Base-by-base conservation (phyloP, 2,113 vertebrate genomes). In the Microcebus jonahi region DNA sequence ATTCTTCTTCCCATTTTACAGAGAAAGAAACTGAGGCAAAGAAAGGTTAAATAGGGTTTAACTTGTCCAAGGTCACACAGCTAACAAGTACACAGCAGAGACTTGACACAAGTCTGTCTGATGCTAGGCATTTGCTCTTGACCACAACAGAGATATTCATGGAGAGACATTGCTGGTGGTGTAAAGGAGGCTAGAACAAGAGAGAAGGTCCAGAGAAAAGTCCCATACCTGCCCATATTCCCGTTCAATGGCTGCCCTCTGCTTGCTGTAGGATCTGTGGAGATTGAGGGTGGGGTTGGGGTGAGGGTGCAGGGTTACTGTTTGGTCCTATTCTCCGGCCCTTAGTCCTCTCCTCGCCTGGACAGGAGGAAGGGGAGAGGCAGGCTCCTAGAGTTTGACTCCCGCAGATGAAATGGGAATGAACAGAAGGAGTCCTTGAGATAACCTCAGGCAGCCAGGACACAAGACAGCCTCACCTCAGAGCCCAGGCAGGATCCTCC, bases 191-290 rank as follows among this genome's bases (percentile, higher is more conserved):
- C 53, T 42, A 83, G 50, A 82, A 93, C 53, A 84, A 85, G 84
- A 81, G 75, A 14, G 27, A 73, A 85, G 39, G 20, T 50, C 34
- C 88, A 75, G 71, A 88, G 20, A 77, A 92, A 88, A 65, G 17
- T 94, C 67, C 73, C 82, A 5, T 98, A 99, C 99, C 99, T 99
- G 99, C 70, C 99, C 99, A 0, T 99, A 99, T 65, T 99, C 99
- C 92, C 99, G 99, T 98, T 99, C 99, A 93, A 99, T 99, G 67
- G 99, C 95, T 0, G 99, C 99, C 39, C 99, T 98, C 96, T 99
- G 99, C 97, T 99, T 99, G 98, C 99, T 99, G 98, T 99, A 99
- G 83, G 99, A 99, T 98, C 99, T 99, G 97, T 0, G 71, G 79
- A 92, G 94, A 98, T 91, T 91, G 42, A 18, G 34, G 39, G 25